A percentile compares a stretch with the other conserved stretches of the same genome.
Evolutionary conservation across 2,888 invertebrate species (phyloP).

Genomic region (Lottia scabra): DNA sequence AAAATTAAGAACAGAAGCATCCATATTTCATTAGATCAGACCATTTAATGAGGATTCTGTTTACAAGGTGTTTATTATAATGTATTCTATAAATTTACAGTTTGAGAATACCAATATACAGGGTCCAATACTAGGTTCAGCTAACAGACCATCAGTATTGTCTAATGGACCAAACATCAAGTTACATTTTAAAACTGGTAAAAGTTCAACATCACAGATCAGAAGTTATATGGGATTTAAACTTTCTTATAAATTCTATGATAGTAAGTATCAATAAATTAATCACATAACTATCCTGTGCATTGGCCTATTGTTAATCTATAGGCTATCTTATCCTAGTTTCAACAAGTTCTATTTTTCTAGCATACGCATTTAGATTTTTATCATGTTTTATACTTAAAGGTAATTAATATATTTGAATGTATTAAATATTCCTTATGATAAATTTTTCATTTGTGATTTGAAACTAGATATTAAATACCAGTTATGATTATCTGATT

Average conservation of each 20-base stretch:
- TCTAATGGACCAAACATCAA: conserved; percentile 31
- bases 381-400: too few species aligned
- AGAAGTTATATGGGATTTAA: conserved; percentile 41
- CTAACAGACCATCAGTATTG: conserved; percentile 32
- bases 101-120: conserved; percentile 34
- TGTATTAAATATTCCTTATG: too few species aligned
- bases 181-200: conserved; percentile 40
- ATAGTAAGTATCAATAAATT: conserved; percentile 26
- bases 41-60: not conserved
- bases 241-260: conserved; percentile 36
- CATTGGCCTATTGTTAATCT: too few species aligned
- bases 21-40: not conserved
- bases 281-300: too few species aligned
- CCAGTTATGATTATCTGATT: too few species aligned
- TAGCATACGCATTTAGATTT: too few species aligned
- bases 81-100: conserved; percentile 26
- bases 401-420: too few species aligned
- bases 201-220: conserved; percentile 17
- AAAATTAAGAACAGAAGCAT: not conserved
- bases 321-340: too few species aligned
- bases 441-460: too few species aligned
- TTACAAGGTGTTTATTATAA: not conserved
- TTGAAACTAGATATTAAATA: too few species aligned
- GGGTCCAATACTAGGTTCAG: conserved; percentile 27
- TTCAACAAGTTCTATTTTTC: too few species aligned